These are phyloP conservation scores for Sphyrna mokarran DNA, from an alignment of 2,113 vertebrate species.

Conservation along the genomic window DNA sequence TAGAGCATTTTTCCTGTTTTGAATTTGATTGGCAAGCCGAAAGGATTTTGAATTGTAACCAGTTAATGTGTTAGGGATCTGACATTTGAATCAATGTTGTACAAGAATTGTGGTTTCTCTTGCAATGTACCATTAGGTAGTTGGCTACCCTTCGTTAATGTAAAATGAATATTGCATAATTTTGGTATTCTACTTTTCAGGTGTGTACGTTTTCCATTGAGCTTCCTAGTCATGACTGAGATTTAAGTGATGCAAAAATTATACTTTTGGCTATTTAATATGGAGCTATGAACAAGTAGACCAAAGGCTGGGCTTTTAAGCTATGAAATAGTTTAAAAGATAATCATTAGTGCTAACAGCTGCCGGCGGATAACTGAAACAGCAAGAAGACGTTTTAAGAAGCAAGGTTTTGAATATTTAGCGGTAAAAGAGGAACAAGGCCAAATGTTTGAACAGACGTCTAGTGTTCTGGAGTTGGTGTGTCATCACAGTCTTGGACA, in stretches of 20 bases:
- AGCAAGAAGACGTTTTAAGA: neutral
- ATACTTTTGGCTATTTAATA: neutral
- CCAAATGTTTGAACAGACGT: conserved; percentile 1
- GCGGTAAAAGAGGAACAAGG: neutral
- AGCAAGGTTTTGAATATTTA: neutral
- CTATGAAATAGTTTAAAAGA: neutral
- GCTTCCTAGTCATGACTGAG: neutral
- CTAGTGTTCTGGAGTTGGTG: neutral
- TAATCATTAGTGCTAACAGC: neutral
- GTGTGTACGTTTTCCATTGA: neutral
- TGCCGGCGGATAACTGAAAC: neutral
- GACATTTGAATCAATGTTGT: neutral
- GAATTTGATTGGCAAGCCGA: neutral
- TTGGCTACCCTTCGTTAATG: neutral
- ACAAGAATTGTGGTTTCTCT: neutral
- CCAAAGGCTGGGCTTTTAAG: neutral
- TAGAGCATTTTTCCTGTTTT: neutral
- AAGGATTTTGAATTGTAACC: neutral
- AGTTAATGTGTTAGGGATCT: neutral
- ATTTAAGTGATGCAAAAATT: neutral
- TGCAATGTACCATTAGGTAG: neutral
- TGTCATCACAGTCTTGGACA: neutral
- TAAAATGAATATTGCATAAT: neutral
- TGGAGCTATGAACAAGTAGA: neutral
- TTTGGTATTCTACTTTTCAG: neutral